Conservation (phyloP, 2,888 invertebrate species). For the Chloromyia formosa region DNA sequence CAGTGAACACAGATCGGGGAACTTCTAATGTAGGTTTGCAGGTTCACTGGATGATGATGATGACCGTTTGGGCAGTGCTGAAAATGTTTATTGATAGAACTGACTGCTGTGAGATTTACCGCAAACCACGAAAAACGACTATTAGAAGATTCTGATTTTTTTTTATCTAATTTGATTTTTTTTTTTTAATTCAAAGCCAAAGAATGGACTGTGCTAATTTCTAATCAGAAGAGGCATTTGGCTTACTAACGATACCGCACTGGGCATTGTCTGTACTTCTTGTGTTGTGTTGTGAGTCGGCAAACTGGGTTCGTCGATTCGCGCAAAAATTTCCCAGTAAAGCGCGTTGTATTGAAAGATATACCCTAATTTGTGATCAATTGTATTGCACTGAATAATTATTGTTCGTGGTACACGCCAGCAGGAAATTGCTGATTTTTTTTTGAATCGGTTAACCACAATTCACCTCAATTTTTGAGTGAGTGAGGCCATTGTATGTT, state of each 20-base stretch:
- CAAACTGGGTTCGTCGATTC: no score
- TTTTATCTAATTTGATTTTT: background rate
- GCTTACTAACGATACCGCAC: background rate
- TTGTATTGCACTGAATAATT: background rate
- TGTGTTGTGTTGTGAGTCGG: no score
- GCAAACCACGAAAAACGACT: background rate
- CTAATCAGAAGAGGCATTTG: background rate
- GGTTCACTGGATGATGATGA: no score
- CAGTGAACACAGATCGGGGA: background rate
- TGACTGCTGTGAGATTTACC: background rate
- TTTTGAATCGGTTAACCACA: conserved; percentile 12
- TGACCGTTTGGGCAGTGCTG: no score
- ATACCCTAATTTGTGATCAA: background rate
- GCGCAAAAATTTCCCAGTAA: no score
- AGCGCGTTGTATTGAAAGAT: background rate
- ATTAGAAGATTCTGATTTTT: background rate
- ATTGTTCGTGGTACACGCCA: background rate
- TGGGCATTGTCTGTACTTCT: no score
- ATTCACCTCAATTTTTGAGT: background rate
- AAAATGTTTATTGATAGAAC: background rate
- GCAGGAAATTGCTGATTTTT: background rate
- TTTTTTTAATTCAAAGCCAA: no score
- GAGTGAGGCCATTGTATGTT: background rate
- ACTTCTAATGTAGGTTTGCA: no score
- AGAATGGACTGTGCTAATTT: conserved; percentile 1